phyloP scores from a whole-genome alignment of 1,140 invertebrate species.

The Drosophila ficusphila region DNA sequence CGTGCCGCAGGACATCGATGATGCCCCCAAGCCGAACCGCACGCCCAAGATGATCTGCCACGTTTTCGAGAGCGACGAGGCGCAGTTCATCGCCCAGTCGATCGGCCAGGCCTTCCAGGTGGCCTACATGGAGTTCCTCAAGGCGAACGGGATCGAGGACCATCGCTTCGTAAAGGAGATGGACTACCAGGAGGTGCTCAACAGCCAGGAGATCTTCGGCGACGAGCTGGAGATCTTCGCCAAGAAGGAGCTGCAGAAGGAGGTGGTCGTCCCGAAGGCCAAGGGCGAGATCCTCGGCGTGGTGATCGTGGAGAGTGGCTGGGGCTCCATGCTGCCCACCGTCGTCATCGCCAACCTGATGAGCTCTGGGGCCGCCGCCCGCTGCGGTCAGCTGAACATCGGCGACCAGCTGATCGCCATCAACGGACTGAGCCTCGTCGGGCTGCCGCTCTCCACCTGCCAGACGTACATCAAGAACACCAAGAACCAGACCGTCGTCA shows the following conservation, averaged over 20 bases:
- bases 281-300: constrained; percentile 99
- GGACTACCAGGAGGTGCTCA: constrained; percentile 99
- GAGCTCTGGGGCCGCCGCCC: constrained; percentile 96
- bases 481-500: constrained; percentile 99
- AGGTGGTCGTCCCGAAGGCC: constrained; percentile 99
- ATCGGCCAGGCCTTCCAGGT: constrained; percentile 99
- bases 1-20: constrained; percentile 87
- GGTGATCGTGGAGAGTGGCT: constrained; percentile 98
- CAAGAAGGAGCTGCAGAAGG: constrained; percentile 99
- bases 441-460: constrained; percentile 98
- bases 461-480: constrained; percentile 99
- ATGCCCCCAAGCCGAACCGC: constrained; percentile 89
- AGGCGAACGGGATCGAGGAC: constrained; percentile 99
- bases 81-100: constrained; percentile 99
- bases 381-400: constrained; percentile 99
- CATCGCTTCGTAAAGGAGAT: constrained; percentile 99
- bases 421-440: constrained; percentile 98
- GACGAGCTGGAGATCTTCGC: constrained; percentile 99
- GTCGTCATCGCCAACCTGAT: constrained; percentile 99
- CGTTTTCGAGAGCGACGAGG: constrained; percentile 99
- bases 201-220: constrained; percentile 99
- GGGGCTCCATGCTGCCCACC: constrained; percentile 99
- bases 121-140: constrained; percentile 99
- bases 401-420: constrained; percentile 99
- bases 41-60: constrained; percentile 99